These are phyloP conservation scores for Brachionichthys hirsutus DNA, from an alignment of 2,113 vertebrate species.

Conservation along the genomic window DNA sequence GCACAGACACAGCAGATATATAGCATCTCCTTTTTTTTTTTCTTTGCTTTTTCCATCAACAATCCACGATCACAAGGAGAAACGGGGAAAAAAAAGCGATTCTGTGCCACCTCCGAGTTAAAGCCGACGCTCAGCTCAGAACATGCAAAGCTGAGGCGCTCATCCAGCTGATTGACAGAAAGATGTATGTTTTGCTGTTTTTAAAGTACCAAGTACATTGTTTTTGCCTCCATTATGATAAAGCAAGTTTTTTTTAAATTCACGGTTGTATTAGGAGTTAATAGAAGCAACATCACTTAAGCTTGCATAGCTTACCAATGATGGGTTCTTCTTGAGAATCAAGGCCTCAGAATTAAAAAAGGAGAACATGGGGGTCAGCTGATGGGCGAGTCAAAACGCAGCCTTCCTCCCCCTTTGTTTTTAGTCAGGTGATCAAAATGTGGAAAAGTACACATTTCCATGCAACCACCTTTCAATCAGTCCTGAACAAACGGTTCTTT, in stretches of 20 bases:
- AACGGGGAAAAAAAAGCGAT: not conserved
- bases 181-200: not conserved
- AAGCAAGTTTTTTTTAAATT: not conserved
- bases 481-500: conserved; percentile 16
- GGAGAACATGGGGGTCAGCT: not conserved
- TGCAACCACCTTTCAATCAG: conserved; percentile 44
- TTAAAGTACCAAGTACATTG: conserved; percentile 1
- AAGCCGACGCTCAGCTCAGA: conserved; percentile 13
- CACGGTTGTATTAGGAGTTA: not conserved
- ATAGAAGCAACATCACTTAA: not conserved
- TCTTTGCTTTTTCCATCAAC: not conserved
- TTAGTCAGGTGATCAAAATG: conserved; percentile 6
- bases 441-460: conserved; percentile 33
- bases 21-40: not conserved
- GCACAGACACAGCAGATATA: conserved; percentile 40
- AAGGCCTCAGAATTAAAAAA: not conserved
- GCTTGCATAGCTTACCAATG: conserved; percentile 28
- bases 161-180: conserved; percentile 8
- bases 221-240: not conserved
- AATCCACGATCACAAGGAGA: not conserved
- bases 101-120: not conserved
- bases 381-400: conserved; percentile 4
- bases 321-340: not conserved
- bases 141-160: not conserved
- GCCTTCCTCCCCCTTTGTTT: not conserved